A percentile compares a stretch with the other conserved stretches of the same genome.
phyloP scores from a whole-genome alignment of 2,888 invertebrate genomes.

The Spatulosminthurus flaviceps region DNA sequence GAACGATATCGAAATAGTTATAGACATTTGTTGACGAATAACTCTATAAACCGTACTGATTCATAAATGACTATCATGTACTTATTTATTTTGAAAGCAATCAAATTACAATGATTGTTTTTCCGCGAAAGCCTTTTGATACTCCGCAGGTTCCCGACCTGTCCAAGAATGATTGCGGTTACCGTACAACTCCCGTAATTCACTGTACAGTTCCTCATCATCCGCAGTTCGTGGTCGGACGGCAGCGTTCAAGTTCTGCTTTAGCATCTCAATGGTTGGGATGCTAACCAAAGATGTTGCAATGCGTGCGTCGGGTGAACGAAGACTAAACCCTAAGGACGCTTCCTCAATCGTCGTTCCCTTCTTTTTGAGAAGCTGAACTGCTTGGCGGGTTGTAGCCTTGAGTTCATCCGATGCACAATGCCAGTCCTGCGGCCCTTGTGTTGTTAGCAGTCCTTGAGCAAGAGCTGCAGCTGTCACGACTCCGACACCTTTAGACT shows the following conservation, averaged over 20 bases:
- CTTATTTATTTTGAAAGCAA: background rate
- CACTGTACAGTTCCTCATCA: slow-evolving; percentile 73
- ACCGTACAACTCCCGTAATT: slow-evolving; percentile 74
- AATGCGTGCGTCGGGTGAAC: slow-evolving; percentile 67
- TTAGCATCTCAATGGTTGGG: slow-evolving; percentile 73
- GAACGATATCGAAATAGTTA: too few relatives aligned
- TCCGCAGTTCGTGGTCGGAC: slow-evolving; percentile 73
- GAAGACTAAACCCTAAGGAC: slow-evolving; percentile 55
- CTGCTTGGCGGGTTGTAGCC: slow-evolving; percentile 72
- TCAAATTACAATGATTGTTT: background rate
- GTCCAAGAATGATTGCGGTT: slow-evolving; percentile 71
- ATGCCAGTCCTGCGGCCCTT: slow-evolving; percentile 83
- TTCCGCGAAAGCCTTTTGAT: slow-evolving; percentile 65
- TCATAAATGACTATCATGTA: background rate
- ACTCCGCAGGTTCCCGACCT: slow-evolving; percentile 72
- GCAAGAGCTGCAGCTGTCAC: slow-evolving; percentile 84
- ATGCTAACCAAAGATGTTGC: slow-evolving; percentile 82
- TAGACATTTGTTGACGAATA: too few relatives aligned
- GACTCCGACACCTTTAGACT: slow-evolving; percentile 79
- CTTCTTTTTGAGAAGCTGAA: slow-evolving; percentile 64
- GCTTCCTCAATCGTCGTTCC: slow-evolving; percentile 59
- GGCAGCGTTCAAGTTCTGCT: slow-evolving; percentile 74
- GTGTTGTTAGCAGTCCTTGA: slow-evolving; percentile 82
- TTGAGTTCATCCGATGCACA: slow-evolving; percentile 76
- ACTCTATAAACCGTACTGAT: too few relatives aligned